Evolutionary conservation across 2,888 invertebrate species (phyloP).

Genomic region (Hirtodrosophila duncani): DNA sequence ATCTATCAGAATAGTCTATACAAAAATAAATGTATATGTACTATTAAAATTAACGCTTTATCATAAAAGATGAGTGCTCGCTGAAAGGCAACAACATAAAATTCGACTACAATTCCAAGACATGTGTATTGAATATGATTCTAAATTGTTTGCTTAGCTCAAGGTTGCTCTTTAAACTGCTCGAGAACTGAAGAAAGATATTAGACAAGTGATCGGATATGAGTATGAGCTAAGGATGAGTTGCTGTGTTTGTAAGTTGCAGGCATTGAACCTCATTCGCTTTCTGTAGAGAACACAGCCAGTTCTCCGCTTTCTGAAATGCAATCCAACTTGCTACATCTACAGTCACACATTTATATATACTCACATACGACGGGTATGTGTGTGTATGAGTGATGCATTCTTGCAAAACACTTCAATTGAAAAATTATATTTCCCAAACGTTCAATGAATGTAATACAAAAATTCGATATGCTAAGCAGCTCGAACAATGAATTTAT

Average conservation of each 20-base stretch:
- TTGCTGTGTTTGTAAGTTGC: too few relatives aligned
- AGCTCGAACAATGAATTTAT: conserved; percentile 15
- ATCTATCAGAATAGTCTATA: too few relatives aligned
- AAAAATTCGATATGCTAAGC: conserved; percentile 23
- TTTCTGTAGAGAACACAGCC: conserved; percentile 1
- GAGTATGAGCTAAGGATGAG: conserved; percentile 1
- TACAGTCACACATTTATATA: too few relatives aligned
- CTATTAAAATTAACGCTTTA: conserved; percentile 26
- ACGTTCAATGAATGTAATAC: conserved; percentile 58
- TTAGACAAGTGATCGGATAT: conserved; percentile 21
- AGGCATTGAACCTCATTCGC: conserved; percentile 2
- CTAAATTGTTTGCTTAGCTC: conserved; percentile 24
- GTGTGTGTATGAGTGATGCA: conserved; percentile 5
- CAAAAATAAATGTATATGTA: conserved; percentile 22
- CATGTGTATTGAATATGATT: conserved; percentile 12
- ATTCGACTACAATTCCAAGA: conserved; percentile 38
- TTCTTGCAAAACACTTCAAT: conserved; percentile 41
- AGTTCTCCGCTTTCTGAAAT: conserved; percentile 20
- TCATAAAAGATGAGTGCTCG: conserved; percentile 38
- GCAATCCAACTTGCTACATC: conserved; percentile 4
- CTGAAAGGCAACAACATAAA: conserved; percentile 51
- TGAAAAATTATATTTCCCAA: conserved; percentile 43
- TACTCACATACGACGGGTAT: too few relatives aligned
- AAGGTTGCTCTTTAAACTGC: conserved; percentile 52
- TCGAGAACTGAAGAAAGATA: conserved; percentile 30